Conservation (phyloP, 2,888 invertebrate species). For the Drosophila atripex region DNA sequence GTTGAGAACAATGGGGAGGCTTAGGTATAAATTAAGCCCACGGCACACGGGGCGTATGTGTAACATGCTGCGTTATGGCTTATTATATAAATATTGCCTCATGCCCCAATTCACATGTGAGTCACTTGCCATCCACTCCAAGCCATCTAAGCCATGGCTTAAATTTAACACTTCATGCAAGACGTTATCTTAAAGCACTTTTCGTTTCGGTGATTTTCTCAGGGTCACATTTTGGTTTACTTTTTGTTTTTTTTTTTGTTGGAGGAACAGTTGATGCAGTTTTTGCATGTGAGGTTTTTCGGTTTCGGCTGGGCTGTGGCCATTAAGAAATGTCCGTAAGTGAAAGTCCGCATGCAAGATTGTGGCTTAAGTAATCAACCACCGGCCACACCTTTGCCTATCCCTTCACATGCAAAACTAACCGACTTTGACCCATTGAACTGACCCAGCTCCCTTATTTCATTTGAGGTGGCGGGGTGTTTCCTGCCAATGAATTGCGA, state of each 20-base stretch:
- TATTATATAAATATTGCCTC: slow-evolving; percentile 54
- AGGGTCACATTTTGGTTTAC: slow-evolving; percentile 53
- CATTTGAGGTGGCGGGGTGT: slow-evolving; percentile 16
- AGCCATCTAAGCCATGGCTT: slow-evolving; percentile 37
- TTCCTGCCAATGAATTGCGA: slow-evolving; percentile 58
- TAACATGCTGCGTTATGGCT: slow-evolving; percentile 74
- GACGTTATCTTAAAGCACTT: slow-evolving; percentile 47
- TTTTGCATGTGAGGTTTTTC: slow-evolving; percentile 66
- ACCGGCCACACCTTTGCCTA: slow-evolving; percentile 52
- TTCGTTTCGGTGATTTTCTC: slow-evolving; percentile 48
- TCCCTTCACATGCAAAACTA: slow-evolving; percentile 59
- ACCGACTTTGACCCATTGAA: slow-evolving; percentile 76
- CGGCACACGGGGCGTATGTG: slow-evolving; percentile 69
- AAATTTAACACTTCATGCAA: slow-evolving; percentile 23
- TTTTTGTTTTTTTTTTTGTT: neutral
- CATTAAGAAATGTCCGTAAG: slow-evolving; percentile 67
- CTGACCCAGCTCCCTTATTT: slow-evolving; percentile 24
- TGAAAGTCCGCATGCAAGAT: slow-evolving; percentile 77
- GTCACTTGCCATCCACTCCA: slow-evolving; percentile 45
- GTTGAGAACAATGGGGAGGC: slow-evolving; percentile 35
- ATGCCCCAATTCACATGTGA: slow-evolving; percentile 36
- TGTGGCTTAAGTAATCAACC: slow-evolving; percentile 64
- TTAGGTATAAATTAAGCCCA: slow-evolving; percentile 69
- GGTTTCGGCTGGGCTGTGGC: slow-evolving; percentile 34
- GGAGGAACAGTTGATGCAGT: slow-evolving; percentile 63